These are phyloP conservation scores for Daktulosphaira vitifoliae DNA, from an alignment of 1,140 invertebrate species.

Conservation along the genomic window DNA sequence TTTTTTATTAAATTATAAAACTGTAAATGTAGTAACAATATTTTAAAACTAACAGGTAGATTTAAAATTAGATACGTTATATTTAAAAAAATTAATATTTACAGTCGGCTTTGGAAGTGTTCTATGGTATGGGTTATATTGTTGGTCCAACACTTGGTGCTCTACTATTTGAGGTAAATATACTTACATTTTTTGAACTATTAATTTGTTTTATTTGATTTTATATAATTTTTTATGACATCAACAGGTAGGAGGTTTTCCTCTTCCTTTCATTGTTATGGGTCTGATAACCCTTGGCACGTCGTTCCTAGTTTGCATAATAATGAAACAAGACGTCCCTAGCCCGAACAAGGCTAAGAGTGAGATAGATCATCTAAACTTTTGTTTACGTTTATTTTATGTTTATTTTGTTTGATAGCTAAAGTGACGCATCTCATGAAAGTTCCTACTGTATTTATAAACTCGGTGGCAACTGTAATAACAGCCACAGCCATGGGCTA, in stretches of 20 bases:
- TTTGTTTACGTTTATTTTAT: background rate
- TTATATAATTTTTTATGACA: slow-evolving; percentile 4
- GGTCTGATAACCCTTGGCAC: slow-evolving; percentile 43
- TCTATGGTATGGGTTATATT: slow-evolving; percentile 54
- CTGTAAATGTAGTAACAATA: too few relatives aligned
- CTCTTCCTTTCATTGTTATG: slow-evolving; percentile 52
- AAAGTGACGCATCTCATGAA: slow-evolving; percentile 41
- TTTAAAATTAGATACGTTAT: too few relatives aligned
- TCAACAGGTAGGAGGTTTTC: slow-evolving; percentile 49
- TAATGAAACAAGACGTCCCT: slow-evolving; percentile 28
- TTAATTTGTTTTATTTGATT: too few relatives aligned
- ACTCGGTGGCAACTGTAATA: slow-evolving; percentile 42
- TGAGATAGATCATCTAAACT: background rate
- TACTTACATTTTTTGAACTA: background rate
- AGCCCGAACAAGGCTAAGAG: slow-evolving; percentile 14
- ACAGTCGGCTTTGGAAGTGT: slow-evolving; percentile 53
- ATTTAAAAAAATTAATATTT: slow-evolving; percentile 15
- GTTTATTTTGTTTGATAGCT: slow-evolving; percentile 34
- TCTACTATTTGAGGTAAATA: slow-evolving; percentile 45
- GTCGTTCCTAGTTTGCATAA: slow-evolving; percentile 13
- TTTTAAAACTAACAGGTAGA: too few relatives aligned
- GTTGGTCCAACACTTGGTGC: slow-evolving; percentile 51
- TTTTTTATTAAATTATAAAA: too few relatives aligned
- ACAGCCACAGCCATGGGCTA: slow-evolving; percentile 48
- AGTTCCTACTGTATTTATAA: slow-evolving; percentile 43